These are phyloP conservation scores for Cliona cf. orientalis DNA, from an alignment of 37 sponge, comb jelly and placozoan species.

Conservation along the genomic window DNA sequence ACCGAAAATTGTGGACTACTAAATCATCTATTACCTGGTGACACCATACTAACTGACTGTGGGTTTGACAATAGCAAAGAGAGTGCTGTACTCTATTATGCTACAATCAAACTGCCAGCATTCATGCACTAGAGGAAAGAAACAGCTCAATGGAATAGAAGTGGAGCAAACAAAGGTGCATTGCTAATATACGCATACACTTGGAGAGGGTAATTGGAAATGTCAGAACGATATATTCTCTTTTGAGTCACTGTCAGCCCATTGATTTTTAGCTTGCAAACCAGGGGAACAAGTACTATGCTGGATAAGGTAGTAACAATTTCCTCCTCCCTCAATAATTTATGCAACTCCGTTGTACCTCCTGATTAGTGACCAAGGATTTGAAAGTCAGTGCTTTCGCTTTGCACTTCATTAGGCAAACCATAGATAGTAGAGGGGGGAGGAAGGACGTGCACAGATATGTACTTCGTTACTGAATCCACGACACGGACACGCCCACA, in stretches of 20 bases:
- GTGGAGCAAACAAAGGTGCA: constrained; percentile 53
- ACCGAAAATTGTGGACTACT: constrained; percentile 21
- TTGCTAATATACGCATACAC: constrained; percentile 65
- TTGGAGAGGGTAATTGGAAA: constrained; percentile 56
- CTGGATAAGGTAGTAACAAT: constrained; percentile 57
- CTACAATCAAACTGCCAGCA: constrained; percentile 11
- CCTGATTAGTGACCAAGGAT: constrained; percentile 43
- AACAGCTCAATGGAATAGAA: constrained; percentile 53
- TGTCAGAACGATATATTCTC: constrained; percentile 33
- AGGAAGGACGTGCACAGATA: too few relatives aligned
- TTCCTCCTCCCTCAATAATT: constrained; percentile 51
- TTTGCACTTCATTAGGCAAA: too few relatives aligned
- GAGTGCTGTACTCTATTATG: background rate
- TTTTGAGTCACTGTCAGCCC: constrained; percentile 15
- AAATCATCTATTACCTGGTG: constrained; percentile 25
- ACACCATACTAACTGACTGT: constrained; percentile 33
- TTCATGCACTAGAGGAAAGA: constrained; percentile 52
- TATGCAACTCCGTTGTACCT: constrained; percentile 56
- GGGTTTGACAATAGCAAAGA: constrained; percentile 41
- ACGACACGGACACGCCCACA: too few relatives aligned
- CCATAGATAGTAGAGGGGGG: too few relatives aligned
- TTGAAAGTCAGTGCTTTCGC: too few relatives aligned
- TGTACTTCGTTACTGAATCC: too few relatives aligned
- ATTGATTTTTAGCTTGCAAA: constrained; percentile 23
- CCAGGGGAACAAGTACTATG: background rate